Evolutionary conservation across 2,113 vertebrate species (phyloP), one percentile per base, ranked within the genome.

Genomic region (Otis tarda): DNA sequence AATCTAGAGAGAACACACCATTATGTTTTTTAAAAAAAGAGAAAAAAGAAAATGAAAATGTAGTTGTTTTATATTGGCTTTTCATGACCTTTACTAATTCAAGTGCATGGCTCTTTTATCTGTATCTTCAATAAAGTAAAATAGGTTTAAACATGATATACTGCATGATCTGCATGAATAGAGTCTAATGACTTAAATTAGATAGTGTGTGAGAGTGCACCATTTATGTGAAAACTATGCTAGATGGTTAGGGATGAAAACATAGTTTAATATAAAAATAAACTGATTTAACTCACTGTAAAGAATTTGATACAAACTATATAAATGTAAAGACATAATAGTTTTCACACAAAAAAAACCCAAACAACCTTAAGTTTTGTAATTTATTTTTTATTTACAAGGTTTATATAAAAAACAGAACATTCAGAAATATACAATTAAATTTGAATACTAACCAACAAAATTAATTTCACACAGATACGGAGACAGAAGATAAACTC

Each of bases 391-490:
- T 49, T 86, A 93, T 92, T 94, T 97, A 74, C 53, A 88, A 82
- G 43, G 24, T 82, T 92, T 95, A 65, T 82, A 82, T 56, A 93
- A 74, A 93, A 92, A 20, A 57, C 60, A 83, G 24, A 50, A 41
- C n/a, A 63, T 91, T 88, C 93, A 33, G 23, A 89, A 75, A 41
- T 90, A 76, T 45, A 50, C 13, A 41, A 43, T 56, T 13, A 64
- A 67, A 95, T 69, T 61, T 5, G 95, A 93, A 94, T 83, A 68
- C 55, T 95, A 82, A 53, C 12, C 16, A 50, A 75, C 85, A 28
- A 93, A 94, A 94, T 94, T 11, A 91, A 85, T 96, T 95, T 95
- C 50, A 71, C 17, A 6, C 50, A 91, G 68, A 90, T n/a, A 80
- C 12, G 59, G 52, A 88, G 64, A 70, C 18, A 57, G 20, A 77